These are phyloP conservation scores for Turdus rufiventris DNA, from an alignment of 2,113 vertebrate species.

Conservation along the genomic window DNA sequence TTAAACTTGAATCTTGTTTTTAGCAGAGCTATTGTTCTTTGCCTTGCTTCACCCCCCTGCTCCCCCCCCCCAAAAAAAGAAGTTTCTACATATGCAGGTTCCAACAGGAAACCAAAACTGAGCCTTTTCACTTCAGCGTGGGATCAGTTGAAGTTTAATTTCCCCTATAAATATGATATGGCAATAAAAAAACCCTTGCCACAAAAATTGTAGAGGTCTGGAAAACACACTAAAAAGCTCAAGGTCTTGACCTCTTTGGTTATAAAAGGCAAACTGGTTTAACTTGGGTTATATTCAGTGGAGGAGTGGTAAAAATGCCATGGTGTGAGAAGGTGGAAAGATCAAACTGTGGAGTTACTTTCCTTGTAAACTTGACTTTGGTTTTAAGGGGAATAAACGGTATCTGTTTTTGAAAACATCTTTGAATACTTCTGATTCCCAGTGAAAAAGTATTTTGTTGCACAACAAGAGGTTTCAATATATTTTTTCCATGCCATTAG, in stretches of 20 bases:
- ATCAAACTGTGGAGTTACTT: neutral
- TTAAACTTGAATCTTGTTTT: neutral
- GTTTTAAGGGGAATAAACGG: neutral
- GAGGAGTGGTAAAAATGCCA: neutral
- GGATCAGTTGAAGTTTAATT: neutral
- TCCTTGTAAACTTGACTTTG: neutral
- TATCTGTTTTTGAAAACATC: neutral
- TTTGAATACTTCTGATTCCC: neutral
- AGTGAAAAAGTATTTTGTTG: neutral
- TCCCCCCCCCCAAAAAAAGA: neutral
- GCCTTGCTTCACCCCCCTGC: accelerated
- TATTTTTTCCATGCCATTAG: neutral
- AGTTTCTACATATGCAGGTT: neutral
- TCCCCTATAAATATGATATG: neutral
- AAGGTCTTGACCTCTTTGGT: neutral
- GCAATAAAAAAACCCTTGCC: neutral
- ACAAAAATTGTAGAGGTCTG: neutral
- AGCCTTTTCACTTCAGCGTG: neutral
- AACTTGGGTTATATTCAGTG: neutral
- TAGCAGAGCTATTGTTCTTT: neutral
- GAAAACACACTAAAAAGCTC: neutral
- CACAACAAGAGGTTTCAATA: neutral
- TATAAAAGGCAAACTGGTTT: neutral
- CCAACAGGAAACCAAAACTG: neutral
- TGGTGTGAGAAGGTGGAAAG: neutral